phyloP scores from a whole-genome alignment of 2,113 vertebrate species.

The Marmota monax region DNA sequence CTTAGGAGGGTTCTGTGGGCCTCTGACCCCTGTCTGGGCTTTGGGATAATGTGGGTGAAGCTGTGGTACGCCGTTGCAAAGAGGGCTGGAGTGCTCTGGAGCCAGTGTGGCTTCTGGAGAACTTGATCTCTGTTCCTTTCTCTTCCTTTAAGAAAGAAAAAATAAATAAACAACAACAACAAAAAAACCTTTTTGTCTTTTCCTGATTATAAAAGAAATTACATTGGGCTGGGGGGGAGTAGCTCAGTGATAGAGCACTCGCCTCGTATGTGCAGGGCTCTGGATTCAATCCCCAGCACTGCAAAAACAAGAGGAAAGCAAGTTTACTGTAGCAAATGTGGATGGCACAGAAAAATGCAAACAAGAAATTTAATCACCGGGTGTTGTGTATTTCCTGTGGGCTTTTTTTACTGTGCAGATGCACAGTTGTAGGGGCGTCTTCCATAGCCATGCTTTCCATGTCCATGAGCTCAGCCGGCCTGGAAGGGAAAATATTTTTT shows the following conservation, averaged over 20 bases:
- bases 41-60: rapidly evolving
- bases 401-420: neutral
- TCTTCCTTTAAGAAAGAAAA: neutral
- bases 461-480: neutral
- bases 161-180: too few relatives aligned
- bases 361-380: neutral
- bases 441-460: neutral
- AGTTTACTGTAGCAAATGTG: neutral
- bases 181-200: neutral
- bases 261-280: neutral
- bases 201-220: neutral
- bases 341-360: neutral
- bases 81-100: rapidly evolving
- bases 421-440: neutral
- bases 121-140: neutral
- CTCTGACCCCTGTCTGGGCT: rapidly evolving
- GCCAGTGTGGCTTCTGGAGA: rapidly evolving
- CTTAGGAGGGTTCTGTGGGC: neutral
- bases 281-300: neutral
- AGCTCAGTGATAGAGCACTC: too few relatives aligned
- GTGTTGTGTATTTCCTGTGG: too few relatives aligned
- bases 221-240: too few relatives aligned
- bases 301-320: neutral
- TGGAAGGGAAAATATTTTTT: too few relatives aligned
- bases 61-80: rapidly evolving